These are phyloP conservation scores for Elephas maximus DNA, from an alignment of 2,113 vertebrate species.

Conservation along the genomic window DNA sequence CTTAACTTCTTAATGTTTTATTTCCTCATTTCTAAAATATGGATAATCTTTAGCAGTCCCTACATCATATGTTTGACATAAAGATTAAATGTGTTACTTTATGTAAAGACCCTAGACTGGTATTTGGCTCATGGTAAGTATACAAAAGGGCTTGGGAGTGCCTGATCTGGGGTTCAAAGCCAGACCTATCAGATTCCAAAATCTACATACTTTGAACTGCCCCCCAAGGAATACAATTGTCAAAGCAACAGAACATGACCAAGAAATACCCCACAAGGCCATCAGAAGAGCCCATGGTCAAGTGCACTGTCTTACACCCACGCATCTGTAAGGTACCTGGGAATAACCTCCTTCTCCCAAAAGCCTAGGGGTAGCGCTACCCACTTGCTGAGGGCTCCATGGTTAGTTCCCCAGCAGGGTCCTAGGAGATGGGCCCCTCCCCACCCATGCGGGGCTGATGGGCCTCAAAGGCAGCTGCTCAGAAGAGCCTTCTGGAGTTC, in stretches of 20 bases:
- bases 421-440: background rate
- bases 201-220: background rate
- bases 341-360: background rate
- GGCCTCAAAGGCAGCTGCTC: background rate
- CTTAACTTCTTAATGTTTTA: background rate
- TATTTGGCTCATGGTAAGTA: background rate
- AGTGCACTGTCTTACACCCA: background rate
- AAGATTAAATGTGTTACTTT: background rate
- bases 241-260: background rate
- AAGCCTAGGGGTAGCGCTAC: too few species aligned
- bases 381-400: too few species aligned
- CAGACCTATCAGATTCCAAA: background rate
- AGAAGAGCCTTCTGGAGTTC: background rate
- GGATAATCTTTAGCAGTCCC: background rate
- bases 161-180: background rate
- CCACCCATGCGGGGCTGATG: background rate
- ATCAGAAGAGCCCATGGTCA: background rate
- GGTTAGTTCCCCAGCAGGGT: background rate
- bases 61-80: background rate
- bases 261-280: background rate
- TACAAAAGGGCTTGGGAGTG: background rate
- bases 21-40: background rate
- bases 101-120: background rate
- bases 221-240: background rate
- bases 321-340: background rate